Percentiles rank a stretch among this genome's conserved stretches.
Conservation (phyloP, 2,113 vertebrate genomes). For the Gadus macrocephalus region DNA sequence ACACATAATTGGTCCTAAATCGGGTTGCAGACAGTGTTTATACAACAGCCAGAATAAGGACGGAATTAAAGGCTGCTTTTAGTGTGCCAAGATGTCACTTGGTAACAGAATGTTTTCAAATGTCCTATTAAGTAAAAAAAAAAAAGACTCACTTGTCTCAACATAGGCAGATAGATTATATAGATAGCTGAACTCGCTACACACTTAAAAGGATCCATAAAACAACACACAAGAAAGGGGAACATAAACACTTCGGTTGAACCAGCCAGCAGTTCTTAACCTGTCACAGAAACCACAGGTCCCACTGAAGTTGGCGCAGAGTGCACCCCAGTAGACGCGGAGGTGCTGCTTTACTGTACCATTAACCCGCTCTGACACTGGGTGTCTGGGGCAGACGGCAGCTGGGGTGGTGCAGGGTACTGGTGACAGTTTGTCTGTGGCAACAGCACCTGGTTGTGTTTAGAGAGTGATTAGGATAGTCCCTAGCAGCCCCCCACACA, state of each 20-base stretch:
- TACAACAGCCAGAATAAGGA: neutral
- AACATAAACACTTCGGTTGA: no score
- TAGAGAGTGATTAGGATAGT: constrained; percentile 74
- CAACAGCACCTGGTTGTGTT: constrained; percentile 72
- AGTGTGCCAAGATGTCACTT: no score
- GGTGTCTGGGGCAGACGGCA: constrained; percentile 64
- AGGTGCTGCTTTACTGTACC: constrained; percentile 51
- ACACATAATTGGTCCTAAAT: neutral
- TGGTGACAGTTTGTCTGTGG: constrained; percentile 72
- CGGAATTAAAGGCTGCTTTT: constrained; percentile 35
- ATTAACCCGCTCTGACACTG: constrained; percentile 46
- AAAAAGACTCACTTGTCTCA: no score
- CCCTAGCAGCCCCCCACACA: constrained; percentile 61
- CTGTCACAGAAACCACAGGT: no score
- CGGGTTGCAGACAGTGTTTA: neutral
- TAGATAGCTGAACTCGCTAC: no score
- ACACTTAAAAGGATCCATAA: no score
- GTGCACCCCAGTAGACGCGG: neutral
- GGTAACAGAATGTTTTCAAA: no score
- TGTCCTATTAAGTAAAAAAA: no score
- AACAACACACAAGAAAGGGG: no score
- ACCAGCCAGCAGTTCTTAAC: no score
- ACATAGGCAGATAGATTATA: no score
- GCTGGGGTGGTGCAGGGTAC: constrained; percentile 60
- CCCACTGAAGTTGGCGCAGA: no score